These are phyloP conservation scores for Lucilia cuprina DNA, from an alignment of 1,140 invertebrate genomes.

Conservation along the genomic window DNA sequence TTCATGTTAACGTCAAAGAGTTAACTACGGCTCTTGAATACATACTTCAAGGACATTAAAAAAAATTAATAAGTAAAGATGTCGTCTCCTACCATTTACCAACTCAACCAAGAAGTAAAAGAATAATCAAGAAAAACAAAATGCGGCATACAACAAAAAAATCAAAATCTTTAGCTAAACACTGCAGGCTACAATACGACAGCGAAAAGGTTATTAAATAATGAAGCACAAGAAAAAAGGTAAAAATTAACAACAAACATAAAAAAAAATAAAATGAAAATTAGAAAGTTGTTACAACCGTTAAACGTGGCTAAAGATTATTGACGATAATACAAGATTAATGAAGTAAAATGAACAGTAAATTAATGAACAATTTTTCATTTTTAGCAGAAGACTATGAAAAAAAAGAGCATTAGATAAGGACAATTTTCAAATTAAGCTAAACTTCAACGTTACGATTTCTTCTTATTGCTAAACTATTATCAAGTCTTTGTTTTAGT, in stretches of 20 bases:
- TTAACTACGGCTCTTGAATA: not conserved
- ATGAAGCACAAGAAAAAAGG: not conserved
- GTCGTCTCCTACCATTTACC: not conserved
- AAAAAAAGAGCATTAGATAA: not conserved
- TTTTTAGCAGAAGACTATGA: not conserved
- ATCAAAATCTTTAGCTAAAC: not conserved
- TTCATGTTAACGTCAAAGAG: constrained; percentile 1
- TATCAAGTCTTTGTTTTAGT: too few relatives aligned
- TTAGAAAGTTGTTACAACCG: not conserved
- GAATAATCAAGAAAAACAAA: too few relatives aligned
- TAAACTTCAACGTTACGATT: not conserved
- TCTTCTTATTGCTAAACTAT: too few relatives aligned
- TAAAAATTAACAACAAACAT: too few relatives aligned
- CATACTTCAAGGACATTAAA: not conserved
- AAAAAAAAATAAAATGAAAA: too few relatives aligned
- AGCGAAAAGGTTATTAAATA: not conserved
- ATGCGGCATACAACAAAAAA: not conserved
- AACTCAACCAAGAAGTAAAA: not conserved
- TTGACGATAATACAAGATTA: constrained; percentile 29
- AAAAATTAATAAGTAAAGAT: not conserved
- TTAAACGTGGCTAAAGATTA: not conserved
- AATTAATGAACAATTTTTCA: constrained; percentile 26
- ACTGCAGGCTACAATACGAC: not conserved
- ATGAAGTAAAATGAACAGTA: constrained; percentile 19
- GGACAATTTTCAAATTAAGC: too few relatives aligned